Conservation (phyloP, 2,113 vertebrate species). For the Leucopsar rothschildi region DNA sequence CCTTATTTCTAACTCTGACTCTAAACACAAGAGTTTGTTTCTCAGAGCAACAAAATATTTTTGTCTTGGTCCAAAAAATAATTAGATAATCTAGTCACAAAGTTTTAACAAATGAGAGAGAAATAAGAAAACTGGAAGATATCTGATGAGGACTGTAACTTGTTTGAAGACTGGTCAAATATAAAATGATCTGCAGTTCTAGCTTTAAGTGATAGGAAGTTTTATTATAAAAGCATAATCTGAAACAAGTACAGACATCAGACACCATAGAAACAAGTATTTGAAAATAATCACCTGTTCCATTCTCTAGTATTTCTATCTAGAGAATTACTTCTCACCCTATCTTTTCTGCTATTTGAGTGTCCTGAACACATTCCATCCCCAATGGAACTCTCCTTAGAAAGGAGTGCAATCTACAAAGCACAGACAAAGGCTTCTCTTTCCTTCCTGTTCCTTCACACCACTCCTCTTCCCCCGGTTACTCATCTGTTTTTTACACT, state of each 20-base stretch:
- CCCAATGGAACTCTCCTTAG: not conserved
- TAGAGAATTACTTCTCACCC: not conserved
- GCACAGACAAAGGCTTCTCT: not conserved
- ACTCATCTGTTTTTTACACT: not conserved
- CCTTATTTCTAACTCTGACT: not conserved
- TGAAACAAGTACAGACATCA: not conserved
- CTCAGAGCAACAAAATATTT: not conserved
- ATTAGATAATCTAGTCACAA: not conserved
- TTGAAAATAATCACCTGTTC: not conserved
- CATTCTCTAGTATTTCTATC: not conserved
- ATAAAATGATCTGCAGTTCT: not conserved
- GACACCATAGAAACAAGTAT: not conserved
- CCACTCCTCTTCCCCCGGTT: not conserved
- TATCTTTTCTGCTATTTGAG: not conserved
- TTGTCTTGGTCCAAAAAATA: not conserved
- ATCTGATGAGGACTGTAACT: not conserved
- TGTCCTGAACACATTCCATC: not conserved
- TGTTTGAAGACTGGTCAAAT: not conserved
- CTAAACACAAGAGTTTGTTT: not conserved
- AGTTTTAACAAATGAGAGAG: not conserved
- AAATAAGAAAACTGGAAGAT: not conserved
- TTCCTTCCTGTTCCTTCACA: not conserved
- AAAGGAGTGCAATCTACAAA: not conserved
- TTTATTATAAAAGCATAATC: not conserved
- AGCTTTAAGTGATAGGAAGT: not conserved